phyloP scores from a whole-genome alignment of 35 echinoderm and acorn worm species.

The Ophioderma brevispina region DNA sequence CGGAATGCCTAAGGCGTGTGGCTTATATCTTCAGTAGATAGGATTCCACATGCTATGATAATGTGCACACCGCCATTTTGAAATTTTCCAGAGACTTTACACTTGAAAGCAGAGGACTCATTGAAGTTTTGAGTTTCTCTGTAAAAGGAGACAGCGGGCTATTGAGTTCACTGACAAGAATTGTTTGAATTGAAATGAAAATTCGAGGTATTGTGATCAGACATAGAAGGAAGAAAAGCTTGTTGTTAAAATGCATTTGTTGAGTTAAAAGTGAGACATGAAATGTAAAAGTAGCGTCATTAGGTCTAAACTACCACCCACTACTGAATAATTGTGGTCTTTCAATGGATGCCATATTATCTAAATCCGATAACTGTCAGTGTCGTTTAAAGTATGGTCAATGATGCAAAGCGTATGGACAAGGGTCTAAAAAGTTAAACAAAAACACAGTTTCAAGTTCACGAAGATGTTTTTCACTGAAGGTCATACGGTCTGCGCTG shows the following conservation, averaged over 20 bases:
- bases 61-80: neutral
- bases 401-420: neutral
- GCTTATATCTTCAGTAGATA: neutral
- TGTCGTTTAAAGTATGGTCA: neutral
- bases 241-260: too few species aligned
- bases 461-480: too few species aligned
- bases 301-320: too few species aligned
- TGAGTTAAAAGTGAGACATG: too few species aligned
- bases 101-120: conserved; percentile 1
- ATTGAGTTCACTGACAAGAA: neutral
- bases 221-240: too few species aligned
- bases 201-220: neutral
- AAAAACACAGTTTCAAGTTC: too few species aligned
- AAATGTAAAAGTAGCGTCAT: too few species aligned
- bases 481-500: too few species aligned
- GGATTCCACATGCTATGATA: neutral
- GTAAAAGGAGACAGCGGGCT: neutral
- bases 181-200: neutral
- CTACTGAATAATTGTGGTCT: too few species aligned
- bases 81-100: neutral
- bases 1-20: conserved; percentile 2
- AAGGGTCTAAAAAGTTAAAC: too few species aligned
- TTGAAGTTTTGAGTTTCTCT: neutral
- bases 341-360: too few species aligned
- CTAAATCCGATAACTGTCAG: neutral